A percentile compares a stretch with the other conserved stretches of the same genome.
Conservation (phyloP, 2,113 vertebrate species). For the Dicerorhinus sumatrensis region DNA sequence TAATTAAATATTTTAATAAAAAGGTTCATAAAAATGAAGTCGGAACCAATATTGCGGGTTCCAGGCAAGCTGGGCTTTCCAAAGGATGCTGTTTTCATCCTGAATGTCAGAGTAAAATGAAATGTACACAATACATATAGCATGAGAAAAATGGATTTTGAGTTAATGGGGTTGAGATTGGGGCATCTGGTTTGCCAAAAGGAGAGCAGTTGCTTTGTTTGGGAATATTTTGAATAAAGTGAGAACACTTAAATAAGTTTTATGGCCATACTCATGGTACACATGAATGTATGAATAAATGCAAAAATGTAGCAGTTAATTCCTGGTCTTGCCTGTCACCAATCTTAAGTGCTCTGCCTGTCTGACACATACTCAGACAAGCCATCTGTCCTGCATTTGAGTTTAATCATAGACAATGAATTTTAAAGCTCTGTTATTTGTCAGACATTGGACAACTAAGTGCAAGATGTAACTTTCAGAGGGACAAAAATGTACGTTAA, state of each 20-base stretch:
- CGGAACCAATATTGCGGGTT: background rate
- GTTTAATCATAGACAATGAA: slow-evolving; percentile 79
- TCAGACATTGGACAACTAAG: slow-evolving; percentile 73
- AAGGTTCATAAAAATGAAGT: background rate
- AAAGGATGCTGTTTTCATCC: background rate
- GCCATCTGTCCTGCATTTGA: slow-evolving; percentile 83
- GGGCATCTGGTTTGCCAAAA: slow-evolving; percentile 66
- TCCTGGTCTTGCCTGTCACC: slow-evolving; percentile 72
- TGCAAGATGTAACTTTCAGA: slow-evolving; percentile 71
- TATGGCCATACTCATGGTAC: slow-evolving; percentile 2
- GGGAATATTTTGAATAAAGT: slow-evolving; percentile 63
- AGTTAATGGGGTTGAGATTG: slow-evolving; percentile 56
- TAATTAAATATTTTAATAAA: slow-evolving; percentile 66
- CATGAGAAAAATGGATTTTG: slow-evolving; percentile 51
- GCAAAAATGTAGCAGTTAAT: slow-evolving; percentile 75
- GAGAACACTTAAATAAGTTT: slow-evolving; percentile 62
- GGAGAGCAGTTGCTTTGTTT: slow-evolving; percentile 68
- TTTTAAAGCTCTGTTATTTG: slow-evolving; percentile 77
- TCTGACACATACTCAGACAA: slow-evolving; percentile 70
- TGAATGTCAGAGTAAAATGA: background rate
- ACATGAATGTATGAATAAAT: slow-evolving; percentile 62
- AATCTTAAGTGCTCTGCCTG: slow-evolving; percentile 62
- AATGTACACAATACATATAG: background rate
- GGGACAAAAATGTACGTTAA: background rate
- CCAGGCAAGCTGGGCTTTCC: background rate